Percentiles rank a stretch among this genome's conserved stretches.
Evolutionary conservation across 2,888 invertebrate species (phyloP).

Genomic region (Trissoscelio sp.): DNA sequence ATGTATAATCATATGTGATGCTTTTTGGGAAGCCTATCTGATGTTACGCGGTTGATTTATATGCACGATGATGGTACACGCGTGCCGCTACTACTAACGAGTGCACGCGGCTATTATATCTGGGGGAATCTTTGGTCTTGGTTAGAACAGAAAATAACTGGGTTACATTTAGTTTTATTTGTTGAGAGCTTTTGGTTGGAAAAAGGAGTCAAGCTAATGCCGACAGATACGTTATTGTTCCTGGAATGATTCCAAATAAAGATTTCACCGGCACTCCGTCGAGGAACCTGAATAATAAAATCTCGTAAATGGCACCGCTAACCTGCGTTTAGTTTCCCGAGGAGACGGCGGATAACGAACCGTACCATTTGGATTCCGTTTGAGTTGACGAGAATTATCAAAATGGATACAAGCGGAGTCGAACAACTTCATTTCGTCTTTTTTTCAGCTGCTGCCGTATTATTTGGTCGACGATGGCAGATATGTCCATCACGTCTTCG

Average conservation of each 20-base stretch:
- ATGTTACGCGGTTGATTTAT: slow-evolving; percentile 82
- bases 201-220: slow-evolving; percentile 53
- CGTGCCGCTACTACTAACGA: slow-evolving; percentile 83
- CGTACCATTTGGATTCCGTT: slow-evolving; percentile 68
- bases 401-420: slow-evolving; percentile 67
- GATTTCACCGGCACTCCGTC: slow-evolving; percentile 80
- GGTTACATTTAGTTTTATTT: slow-evolving; percentile 83
- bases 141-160: slow-evolving; percentile 83
- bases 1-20: slow-evolving; percentile 75
- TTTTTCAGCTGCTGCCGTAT: slow-evolving; percentile 50
- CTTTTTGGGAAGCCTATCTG: slow-evolving; percentile 82
- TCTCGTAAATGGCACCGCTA: slow-evolving; percentile 74
- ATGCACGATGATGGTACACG: slow-evolving; percentile 82
- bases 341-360: slow-evolving; percentile 57
- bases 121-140: slow-evolving; percentile 78
- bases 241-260: slow-evolving; percentile 84
- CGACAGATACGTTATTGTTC: slow-evolving; percentile 82
- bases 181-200: slow-evolving; percentile 72
- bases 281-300: slow-evolving; percentile 83
- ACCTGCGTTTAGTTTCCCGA: slow-evolving; percentile 75
- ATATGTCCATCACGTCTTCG: slow-evolving; percentile 71
- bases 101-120: slow-evolving; percentile 78
- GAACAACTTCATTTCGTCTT: slow-evolving; percentile 66
- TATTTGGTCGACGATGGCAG: slow-evolving; percentile 67
- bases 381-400: slow-evolving; percentile 67